These are phyloP conservation scores for Junonia oenone DNA, from an alignment of 2,888 invertebrate genomes.

Conservation along the genomic window DNA sequence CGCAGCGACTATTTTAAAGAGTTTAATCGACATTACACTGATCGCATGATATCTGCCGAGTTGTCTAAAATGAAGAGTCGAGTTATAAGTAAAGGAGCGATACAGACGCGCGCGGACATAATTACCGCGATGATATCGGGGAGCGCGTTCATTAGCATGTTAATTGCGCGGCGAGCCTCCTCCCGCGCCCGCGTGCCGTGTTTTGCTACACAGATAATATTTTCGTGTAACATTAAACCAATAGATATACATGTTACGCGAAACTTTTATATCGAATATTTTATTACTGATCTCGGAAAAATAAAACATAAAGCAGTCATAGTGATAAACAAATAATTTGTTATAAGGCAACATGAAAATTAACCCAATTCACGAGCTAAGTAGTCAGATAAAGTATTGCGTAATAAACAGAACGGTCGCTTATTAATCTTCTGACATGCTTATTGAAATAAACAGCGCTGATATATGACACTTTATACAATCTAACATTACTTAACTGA, in stretches of 20 bases:
- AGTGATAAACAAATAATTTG: background rate
- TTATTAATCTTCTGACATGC: conserved; percentile 55
- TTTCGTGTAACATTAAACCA: conserved; percentile 1
- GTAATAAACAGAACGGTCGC: conserved; percentile 35
- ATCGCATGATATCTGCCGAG: conserved; percentile 41
- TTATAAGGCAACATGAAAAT: conserved; percentile 6
- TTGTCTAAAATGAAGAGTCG: conserved; percentile 49
- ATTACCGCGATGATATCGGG: conserved; percentile 73
- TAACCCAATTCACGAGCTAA: conserved; percentile 5
- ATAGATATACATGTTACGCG: background rate
- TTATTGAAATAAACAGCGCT: conserved; percentile 57
- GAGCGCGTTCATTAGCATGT: conserved; percentile 73
- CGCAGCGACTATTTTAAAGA: conserved; percentile 25
- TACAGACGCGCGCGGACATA: conserved; percentile 65
- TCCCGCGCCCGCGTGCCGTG: conserved; percentile 24
- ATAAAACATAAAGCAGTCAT: background rate
- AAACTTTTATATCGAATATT: background rate
- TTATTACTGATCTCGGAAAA: background rate
- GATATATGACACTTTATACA: conserved; percentile 73
- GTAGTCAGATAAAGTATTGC: conserved; percentile 15
- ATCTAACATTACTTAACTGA: conserved; percentile 66
- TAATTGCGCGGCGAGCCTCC: conserved; percentile 65
- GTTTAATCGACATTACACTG: conserved; percentile 26
- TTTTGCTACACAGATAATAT: conserved; percentile 19
- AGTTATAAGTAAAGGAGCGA: conserved; percentile 59